Evolutionary conservation across 2,888 invertebrate genomes (phyloP).

Genomic region (Saturnia pavonia): DNA sequence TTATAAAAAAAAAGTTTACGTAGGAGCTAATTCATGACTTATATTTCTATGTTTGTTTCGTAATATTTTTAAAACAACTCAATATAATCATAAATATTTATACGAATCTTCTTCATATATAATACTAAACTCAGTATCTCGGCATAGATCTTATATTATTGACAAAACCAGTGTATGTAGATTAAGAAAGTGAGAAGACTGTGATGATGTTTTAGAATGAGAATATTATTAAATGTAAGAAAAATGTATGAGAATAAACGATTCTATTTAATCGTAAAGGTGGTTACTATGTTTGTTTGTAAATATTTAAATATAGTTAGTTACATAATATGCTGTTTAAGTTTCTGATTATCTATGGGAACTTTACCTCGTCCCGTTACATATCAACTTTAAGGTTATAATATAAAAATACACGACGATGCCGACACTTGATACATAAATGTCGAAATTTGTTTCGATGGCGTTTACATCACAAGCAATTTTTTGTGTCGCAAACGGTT

Average conservation of each 20-base stretch:
- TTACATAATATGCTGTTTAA: conserved; percentile 30
- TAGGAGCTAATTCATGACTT: conserved; percentile 20
- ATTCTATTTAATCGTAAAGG: conserved; percentile 30
- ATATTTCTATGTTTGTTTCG: conserved; percentile 13
- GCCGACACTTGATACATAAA: too few species aligned
- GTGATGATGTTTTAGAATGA: conserved; percentile 73
- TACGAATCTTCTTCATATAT: conserved; percentile 9
- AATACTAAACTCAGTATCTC: conserved; percentile 19
- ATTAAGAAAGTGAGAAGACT: conserved; percentile 76
- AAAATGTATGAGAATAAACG: conserved; percentile 49
- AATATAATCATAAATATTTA: neutral
- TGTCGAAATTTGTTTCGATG: too few species aligned
- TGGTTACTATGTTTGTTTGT: conserved; percentile 33
- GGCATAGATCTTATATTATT: conserved; percentile 26
- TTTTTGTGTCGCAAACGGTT: too few species aligned
- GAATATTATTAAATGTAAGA: conserved; percentile 56
- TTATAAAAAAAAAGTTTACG: neutral
- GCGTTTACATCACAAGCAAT: too few species aligned
- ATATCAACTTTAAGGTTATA: conserved; percentile 60
- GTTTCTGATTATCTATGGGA: conserved; percentile 41
- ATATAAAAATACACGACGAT: too few species aligned
- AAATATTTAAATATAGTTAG: conserved; percentile 36
- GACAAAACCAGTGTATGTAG: conserved; percentile 41
- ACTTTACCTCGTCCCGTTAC: conserved; percentile 48
- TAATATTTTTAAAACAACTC: conserved; percentile 12